Conservation (phyloP, 2,797 vertebrate genomes). For the Leucoraja ocellata region DNA sequence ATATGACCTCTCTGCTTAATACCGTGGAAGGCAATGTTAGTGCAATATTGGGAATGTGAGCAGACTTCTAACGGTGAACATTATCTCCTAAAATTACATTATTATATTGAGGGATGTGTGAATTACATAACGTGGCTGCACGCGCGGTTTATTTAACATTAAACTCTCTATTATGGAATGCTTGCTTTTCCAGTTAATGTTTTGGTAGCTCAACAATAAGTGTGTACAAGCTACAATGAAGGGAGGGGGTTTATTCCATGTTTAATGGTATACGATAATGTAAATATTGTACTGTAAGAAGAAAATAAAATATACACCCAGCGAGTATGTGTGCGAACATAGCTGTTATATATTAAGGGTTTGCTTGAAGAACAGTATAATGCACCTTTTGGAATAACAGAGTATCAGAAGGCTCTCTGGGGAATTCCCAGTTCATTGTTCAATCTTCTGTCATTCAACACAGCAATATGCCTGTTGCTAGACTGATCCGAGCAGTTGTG, state of each 20-base stretch:
- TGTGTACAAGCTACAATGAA: not conserved
- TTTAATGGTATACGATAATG: not conserved
- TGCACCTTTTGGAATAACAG: not conserved
- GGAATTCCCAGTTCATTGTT: not conserved
- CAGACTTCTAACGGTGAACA: not conserved
- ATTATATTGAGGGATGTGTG: not conserved
- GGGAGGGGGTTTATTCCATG: not conserved
- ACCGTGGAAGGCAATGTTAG: not conserved
- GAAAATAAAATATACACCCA: not conserved
- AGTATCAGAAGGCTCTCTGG: not conserved
- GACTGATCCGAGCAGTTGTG: not conserved
- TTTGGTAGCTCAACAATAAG: not conserved
- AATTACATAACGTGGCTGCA: not conserved
- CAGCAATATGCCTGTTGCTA: not conserved
- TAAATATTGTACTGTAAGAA: not conserved
- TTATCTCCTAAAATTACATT: not conserved
- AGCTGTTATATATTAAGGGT: slow-evolving; percentile 3
- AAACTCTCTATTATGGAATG: not conserved
- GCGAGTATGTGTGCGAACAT: not conserved
- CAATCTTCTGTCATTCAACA: slow-evolving; percentile 27
- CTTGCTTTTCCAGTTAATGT: not conserved
- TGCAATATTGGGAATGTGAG: not conserved
- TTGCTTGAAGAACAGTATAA: not conserved
- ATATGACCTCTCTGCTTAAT: not conserved
- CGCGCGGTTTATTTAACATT: not conserved